Evolutionary conservation across 2,113 vertebrate genomes (phyloP).

Genomic region (Aplodontia rufa): DNA sequence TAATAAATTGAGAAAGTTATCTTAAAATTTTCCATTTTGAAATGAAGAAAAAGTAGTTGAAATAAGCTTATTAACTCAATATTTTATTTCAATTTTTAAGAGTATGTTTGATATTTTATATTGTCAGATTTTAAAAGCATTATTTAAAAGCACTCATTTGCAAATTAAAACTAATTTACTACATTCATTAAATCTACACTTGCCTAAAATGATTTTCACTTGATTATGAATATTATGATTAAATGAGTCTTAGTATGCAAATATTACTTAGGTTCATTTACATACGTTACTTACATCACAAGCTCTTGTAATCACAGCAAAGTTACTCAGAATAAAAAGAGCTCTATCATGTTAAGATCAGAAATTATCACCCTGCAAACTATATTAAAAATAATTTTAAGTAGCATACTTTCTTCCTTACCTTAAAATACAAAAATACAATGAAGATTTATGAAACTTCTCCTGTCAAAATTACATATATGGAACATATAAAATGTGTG

Average conservation of each 20-base stretch:
- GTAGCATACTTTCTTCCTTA: neutral
- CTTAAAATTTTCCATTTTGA: neutral
- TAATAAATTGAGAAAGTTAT: neutral
- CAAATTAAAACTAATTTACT: slow-evolving; percentile 73
- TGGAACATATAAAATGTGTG: neutral
- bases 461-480: neutral
- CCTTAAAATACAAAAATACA: neutral
- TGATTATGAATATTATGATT: slow-evolving; percentile 75
- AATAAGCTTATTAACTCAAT: neutral
- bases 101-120: neutral
- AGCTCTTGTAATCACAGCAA: slow-evolving; percentile 40
- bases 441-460: neutral
- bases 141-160: slow-evolving; percentile 69
- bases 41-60: neutral
- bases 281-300: slow-evolving; percentile 49
- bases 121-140: slow-evolving; percentile 58
- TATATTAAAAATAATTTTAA: slow-evolving; percentile 1
- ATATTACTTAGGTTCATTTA: slow-evolving; percentile 71
- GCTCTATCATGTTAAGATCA: neutral
- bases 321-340: slow-evolving; percentile 63
- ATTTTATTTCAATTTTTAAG: slow-evolving; percentile 35
- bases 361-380: neutral
- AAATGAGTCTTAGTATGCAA: slow-evolving; percentile 67
- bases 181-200: slow-evolving; percentile 53
- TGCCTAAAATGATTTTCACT: slow-evolving; percentile 68